A percentile compares a stretch with the other conserved stretches of the same genome.
These are phyloP conservation scores for Gordius sp. DNA, from an alignment of 2,888 invertebrate species.

Conservation along the genomic window DNA sequence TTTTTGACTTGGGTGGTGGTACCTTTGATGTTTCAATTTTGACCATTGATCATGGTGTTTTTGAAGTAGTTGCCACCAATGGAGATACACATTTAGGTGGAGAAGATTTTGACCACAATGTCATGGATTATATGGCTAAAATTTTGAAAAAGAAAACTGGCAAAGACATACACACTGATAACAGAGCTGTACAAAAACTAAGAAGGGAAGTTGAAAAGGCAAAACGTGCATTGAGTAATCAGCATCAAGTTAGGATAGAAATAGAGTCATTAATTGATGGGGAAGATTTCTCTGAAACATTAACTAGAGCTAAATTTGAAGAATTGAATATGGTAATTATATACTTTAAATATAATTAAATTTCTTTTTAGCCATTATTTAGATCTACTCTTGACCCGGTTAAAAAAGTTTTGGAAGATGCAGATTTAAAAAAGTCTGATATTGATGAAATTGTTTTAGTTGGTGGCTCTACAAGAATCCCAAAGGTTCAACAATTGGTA, in stretches of 20 bases:
- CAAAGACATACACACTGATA: conserved; percentile 29
- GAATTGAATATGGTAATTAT: conserved; percentile 60
- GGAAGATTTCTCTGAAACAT: conserved; percentile 85
- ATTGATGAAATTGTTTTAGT: conserved; percentile 94
- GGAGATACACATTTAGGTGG: conserved; percentile 44
- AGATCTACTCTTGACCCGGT: conserved; percentile 77
- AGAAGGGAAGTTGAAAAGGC: conserved; percentile 30
- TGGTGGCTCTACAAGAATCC: conserved; percentile 94
- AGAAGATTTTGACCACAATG: conserved; percentile 47
- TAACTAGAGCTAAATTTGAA: conserved; percentile 92
- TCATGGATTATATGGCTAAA: conserved; percentile 73
- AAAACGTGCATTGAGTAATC: conserved; percentile 52
- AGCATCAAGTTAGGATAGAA: conserved; percentile 73
- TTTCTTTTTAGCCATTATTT: conserved; percentile 30
- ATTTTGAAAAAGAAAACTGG: conserved; percentile 33
- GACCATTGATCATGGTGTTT: conserved; percentile 93
- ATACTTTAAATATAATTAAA: conserved; percentile 8
- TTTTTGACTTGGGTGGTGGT: conserved; percentile 95
- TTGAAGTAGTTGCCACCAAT: conserved; percentile 39
- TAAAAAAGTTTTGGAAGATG: conserved; percentile 79
- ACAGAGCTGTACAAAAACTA: conserved; percentile 28
- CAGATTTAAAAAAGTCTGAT: conserved; percentile 92
- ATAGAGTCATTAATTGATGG: conserved; percentile 94
- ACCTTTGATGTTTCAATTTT: conserved; percentile 93
- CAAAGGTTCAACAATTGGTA: conserved; percentile 49